These are phyloP conservation scores for Lepisosteus osseus DNA, from an alignment of 2,113 vertebrate genomes.

Conservation along the genomic window DNA sequence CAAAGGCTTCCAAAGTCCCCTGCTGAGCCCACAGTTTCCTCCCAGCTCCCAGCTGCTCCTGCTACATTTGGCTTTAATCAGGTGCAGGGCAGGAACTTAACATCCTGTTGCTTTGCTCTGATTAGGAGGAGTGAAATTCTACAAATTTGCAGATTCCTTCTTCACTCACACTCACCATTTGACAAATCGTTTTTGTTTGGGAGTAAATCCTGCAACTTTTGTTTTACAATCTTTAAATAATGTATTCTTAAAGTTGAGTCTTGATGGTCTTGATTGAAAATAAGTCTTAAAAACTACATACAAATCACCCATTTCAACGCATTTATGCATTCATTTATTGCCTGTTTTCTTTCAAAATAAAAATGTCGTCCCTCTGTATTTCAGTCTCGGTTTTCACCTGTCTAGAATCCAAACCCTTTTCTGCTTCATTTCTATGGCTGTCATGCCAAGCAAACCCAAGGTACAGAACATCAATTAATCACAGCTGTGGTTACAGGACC, in stretches of 20 bases:
- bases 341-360: too few relatives aligned
- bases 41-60: conserved; percentile 63
- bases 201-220: conserved; percentile 47
- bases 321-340: too few relatives aligned
- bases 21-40: conserved; percentile 65
- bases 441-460: conserved; percentile 44
- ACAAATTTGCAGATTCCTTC: conserved; percentile 80
- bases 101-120: conserved; percentile 85
- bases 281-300: background rate
- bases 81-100: conserved; percentile 83
- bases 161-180: conserved; percentile 61
- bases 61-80: conserved; percentile 89
- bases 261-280: background rate
- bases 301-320: too few relatives aligned
- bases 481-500: conserved; percentile 39
- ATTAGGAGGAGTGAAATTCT: conserved; percentile 87
- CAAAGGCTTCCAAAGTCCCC: conserved; percentile 49
- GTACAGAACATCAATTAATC: conserved; percentile 47
- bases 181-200: conserved; percentile 81
- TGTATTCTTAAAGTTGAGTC: too few relatives aligned
- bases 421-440: conserved; percentile 48
- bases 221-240: conserved; percentile 54
- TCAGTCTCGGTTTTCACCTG: conserved; percentile 43
- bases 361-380: conserved; percentile 38
- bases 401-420: conserved; percentile 40